Evolutionary conservation across 2,113 vertebrate genomes (phyloP).

Genomic region (Clarias gariepinus): DNA sequence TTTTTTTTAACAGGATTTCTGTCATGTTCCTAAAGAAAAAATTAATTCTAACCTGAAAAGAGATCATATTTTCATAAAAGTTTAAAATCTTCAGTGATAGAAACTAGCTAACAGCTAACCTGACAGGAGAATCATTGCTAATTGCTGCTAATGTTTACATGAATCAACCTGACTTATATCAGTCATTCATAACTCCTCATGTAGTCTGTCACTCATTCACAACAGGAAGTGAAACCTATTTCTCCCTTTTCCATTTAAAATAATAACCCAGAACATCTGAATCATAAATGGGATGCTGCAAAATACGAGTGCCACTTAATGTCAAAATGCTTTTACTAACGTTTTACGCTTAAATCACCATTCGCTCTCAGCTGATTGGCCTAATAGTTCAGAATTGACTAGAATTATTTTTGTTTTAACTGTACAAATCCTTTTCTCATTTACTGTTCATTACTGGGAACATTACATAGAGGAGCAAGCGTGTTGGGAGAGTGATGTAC

Average conservation of each 20-base stretch:
- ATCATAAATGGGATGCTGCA: neutral
- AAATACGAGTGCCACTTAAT: neutral
- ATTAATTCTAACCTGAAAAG: neutral
- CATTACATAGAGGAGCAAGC: conserved; percentile 24
- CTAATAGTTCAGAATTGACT: conserved; percentile 27
- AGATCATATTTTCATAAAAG: neutral
- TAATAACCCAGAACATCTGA: neutral
- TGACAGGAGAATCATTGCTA: neutral
- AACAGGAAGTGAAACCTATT: neutral
- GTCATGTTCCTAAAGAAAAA: neutral
- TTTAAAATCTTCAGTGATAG: neutral
- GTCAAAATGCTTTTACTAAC: conserved; percentile 21
- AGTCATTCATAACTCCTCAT: neutral
- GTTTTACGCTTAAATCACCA: conserved; percentile 19
- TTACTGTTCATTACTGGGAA: conserved; percentile 35
- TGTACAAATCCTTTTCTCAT: conserved; percentile 35
- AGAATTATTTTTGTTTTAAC: conserved; percentile 29
- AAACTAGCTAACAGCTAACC: neutral
- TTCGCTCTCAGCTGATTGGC: neutral
- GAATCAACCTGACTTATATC: neutral
- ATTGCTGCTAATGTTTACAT: too few species aligned
- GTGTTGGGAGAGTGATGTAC: conserved; percentile 21
- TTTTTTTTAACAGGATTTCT: neutral
- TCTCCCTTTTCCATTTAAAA: neutral
- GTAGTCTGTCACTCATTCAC: neutral